Evolutionary conservation across 2,113 vertebrate species (phyloP).

Genomic region (Notarius quadriscutis): DNA sequence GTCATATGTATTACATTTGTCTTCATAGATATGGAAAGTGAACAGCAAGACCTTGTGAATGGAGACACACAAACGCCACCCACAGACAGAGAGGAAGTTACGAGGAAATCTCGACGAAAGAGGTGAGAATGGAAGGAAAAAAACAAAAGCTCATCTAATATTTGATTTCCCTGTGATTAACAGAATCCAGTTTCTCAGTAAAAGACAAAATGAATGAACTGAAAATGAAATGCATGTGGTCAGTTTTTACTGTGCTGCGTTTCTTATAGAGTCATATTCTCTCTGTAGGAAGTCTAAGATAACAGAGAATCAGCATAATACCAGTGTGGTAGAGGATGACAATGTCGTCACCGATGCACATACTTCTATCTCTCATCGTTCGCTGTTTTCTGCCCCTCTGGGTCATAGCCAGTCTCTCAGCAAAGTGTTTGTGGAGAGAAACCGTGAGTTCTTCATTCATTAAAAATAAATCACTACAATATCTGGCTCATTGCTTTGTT

Average conservation of each 20-base stretch:
- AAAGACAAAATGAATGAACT: background rate
- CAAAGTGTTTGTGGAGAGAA: conserved; percentile 90
- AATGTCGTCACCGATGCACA: conserved; percentile 80
- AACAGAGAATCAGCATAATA: conserved; percentile 68
- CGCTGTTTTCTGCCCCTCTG: conserved; percentile 82
- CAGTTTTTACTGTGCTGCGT: background rate
- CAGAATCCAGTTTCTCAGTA: background rate
- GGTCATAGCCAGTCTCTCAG: conserved; percentile 83
- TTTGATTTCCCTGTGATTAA: background rate
- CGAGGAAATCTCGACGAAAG: conserved; percentile 81
- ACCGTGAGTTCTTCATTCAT: conserved; percentile 74
- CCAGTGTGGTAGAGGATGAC: conserved; percentile 84
- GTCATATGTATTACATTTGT: background rate
- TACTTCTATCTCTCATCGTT: conserved; percentile 72
- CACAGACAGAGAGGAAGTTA: conserved; percentile 71
- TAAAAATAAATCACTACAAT: background rate
- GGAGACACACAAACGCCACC: conserved; percentile 72
- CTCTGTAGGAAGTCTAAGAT: conserved; percentile 76
- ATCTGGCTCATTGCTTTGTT: background rate
- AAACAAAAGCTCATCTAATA: background rate
- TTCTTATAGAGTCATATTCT: background rate
- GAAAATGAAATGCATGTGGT: background rate
- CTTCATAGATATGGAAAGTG: conserved; percentile 59
- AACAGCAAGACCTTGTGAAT: conserved; percentile 69
- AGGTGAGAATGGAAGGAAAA: conserved; percentile 71